These are phyloP conservation scores for Paramormyrops kingsleyae DNA, from an alignment of 2,113 vertebrate genomes.

Conservation along the genomic window DNA sequence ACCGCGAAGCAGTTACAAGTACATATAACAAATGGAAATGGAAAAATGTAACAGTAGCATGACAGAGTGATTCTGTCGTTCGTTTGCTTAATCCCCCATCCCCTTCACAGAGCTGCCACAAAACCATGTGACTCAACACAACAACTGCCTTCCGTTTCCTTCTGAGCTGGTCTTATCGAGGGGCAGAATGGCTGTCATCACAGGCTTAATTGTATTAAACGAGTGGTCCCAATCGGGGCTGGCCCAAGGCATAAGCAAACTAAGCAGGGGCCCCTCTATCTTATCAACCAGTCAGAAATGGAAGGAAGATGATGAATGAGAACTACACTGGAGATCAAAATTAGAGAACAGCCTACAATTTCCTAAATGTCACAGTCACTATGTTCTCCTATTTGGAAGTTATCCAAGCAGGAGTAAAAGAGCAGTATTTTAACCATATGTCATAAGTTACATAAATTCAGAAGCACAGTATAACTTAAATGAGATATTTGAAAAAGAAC, in stretches of 20 bases:
- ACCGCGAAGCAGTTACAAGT: not conserved
- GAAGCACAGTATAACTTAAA: too few relatives aligned
- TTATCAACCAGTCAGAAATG: not conserved
- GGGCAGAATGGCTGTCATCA: not conserved
- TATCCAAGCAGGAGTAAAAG: too few relatives aligned
- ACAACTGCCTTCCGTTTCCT: not conserved
- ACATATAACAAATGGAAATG: not conserved
- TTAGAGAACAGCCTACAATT: too few relatives aligned
- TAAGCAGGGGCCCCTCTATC: not conserved
- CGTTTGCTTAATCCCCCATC: not conserved
- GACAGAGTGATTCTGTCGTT: not conserved
- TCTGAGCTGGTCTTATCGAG: not conserved
- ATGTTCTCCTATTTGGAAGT: too few relatives aligned
- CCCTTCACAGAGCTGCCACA: not conserved
- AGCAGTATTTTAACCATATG: too few relatives aligned
- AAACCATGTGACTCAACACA: not conserved
- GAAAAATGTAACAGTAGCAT: not conserved
- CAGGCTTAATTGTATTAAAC: not conserved
- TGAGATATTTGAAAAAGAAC: not conserved
- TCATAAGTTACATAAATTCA: not conserved
- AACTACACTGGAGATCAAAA: not conserved
- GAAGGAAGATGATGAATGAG: not conserved
- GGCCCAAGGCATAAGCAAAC: not conserved
- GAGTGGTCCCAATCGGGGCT: not conserved
- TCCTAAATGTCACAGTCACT: too few relatives aligned